Evolutionary conservation across 2,888 invertebrate genomes (phyloP), one percentile per base, ranked within the genome.

Genomic region (Ectobius pallidus): DNA sequence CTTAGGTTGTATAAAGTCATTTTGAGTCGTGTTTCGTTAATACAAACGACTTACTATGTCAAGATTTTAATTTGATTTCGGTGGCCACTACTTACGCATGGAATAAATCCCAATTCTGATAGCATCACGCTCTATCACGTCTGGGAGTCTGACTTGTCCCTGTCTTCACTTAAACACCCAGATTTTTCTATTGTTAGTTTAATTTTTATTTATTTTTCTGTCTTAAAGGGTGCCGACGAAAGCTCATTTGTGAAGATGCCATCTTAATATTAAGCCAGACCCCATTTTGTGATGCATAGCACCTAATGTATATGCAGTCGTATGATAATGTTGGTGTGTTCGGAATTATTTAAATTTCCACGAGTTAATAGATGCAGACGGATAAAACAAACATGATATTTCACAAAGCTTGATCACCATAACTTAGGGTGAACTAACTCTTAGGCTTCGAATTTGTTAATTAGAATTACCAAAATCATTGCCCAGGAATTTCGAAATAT

Each of bases 171-270:
- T 52, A 25, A 52, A 52, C 25, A 14, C 1, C 22, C 20, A 14
- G 22, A 14, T 22, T 52, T 25, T 22, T n/a, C n/a, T 9, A 52
- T 52, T 52, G 52, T 52, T 52, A 52, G 52, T 52, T 52, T 52
- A 52, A 52, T 25, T 25, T 52, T 39, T 52, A 22, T 52, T 52
- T 52, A 16, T 25, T 22, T 14, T 22, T 52, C 25, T 1, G 14
- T 11, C 25, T 22, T 25, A 20, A 52, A 11, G 7, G 52, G 14
- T 22, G 52, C 52, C 52, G 52, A 52, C 52, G 14, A 22, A 25
- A 52, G 52, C 52, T 52, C 52, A 52, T 52, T 52, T 52, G 52
- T 52, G 52, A 25, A 52, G 52, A 52, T 52, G 22, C 52, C 52
- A 52, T 52, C 52, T 52, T 25, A 20, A 25, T 52, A 52, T 52